A percentile compares a stretch with the other conserved stretches of the same genome.
Evolutionary conservation across 2,797 vertebrate species (phyloP).

Genomic region (Melanotaenia parkinsoni): DNA sequence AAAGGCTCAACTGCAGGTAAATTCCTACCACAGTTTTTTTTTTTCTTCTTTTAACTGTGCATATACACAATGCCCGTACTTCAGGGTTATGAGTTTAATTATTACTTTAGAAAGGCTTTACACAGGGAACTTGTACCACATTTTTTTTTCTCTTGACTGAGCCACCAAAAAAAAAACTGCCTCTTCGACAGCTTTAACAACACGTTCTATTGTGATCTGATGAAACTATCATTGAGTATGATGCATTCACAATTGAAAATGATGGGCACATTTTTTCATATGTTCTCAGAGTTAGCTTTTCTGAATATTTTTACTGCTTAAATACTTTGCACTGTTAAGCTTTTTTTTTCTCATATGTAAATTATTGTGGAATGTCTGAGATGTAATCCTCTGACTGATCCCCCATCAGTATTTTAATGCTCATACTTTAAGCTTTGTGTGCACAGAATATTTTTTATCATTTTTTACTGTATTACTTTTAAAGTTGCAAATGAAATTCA

Average conservation of each 20-base stretch:
- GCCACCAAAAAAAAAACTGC: conserved; percentile 48
- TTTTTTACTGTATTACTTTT: conserved; percentile 60
- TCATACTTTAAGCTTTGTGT: conserved; percentile 57
- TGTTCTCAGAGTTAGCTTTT: conserved; percentile 48
- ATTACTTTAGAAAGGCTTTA: conserved; percentile 50
- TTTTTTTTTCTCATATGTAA: conserved; percentile 37
- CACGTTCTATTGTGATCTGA: conserved; percentile 36
- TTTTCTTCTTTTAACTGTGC: conserved; percentile 49
- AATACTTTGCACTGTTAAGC: conserved; percentile 66
- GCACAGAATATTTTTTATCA: conserved; percentile 60
- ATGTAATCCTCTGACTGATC: conserved; percentile 52
- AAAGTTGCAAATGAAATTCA: conserved; percentile 62
- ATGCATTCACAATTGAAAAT: conserved; percentile 36
- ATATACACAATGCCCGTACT: conserved; percentile 55
- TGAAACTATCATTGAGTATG: conserved; percentile 18
- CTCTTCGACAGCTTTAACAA: conserved; percentile 48
- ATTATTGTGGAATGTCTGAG: conserved; percentile 54
- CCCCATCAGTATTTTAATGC: conserved; percentile 52
- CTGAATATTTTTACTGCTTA: conserved; percentile 46
- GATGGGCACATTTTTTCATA: conserved; percentile 30
- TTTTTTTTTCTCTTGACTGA: conserved; percentile 42
- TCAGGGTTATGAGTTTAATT: conserved; percentile 62
- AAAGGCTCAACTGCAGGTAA: conserved; percentile 56
- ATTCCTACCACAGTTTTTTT: conserved; percentile 6
- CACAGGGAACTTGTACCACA: conserved; percentile 45